These are phyloP conservation scores for Philypnodon macrostomus DNA, from an alignment of 2,797 vertebrate species.

Conservation along the genomic window DNA sequence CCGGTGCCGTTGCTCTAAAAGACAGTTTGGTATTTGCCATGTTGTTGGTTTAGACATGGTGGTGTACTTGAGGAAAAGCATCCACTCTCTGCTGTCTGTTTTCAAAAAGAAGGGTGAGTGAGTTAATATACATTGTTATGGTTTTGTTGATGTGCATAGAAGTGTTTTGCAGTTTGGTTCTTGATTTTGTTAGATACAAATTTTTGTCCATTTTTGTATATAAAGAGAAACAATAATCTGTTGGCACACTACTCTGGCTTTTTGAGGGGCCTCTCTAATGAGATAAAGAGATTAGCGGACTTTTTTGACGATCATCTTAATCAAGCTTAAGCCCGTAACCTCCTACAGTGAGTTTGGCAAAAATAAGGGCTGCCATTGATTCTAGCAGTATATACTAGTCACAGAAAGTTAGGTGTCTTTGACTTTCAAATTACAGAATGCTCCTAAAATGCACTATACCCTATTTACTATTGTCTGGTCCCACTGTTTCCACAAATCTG, in stretches of 20 bases:
- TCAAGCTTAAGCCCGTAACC: constrained; percentile 44
- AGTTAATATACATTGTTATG: neutral
- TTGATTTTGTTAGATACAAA: neutral
- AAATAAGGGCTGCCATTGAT: constrained; percentile 10
- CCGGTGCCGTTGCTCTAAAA: neutral
- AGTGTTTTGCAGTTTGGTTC: neutral
- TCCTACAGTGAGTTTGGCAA: constrained; percentile 28
- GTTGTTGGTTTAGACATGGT: constrained; percentile 79
- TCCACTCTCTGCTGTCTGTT: constrained; percentile 83
- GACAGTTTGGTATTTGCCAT: constrained; percentile 32
- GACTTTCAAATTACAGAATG: no score
- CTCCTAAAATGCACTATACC: no score
- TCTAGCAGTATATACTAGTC: no score
- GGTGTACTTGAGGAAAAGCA: constrained; percentile 85
- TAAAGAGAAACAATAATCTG: constrained; percentile 14
- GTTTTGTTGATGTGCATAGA: constrained; percentile 1
- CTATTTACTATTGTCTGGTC: no score
- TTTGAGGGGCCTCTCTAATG: constrained; percentile 44
- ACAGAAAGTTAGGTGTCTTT: no score
- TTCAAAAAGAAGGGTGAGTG: constrained; percentile 95
- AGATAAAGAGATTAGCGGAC: constrained; percentile 58
- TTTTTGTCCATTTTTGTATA: neutral
- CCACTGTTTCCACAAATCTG: no score
- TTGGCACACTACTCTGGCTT: constrained; percentile 1
- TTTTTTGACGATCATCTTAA: constrained; percentile 46